Base-by-base conservation (phyloP, 2,888 invertebrate genomes). In the Amphipoea lucens region DNA sequence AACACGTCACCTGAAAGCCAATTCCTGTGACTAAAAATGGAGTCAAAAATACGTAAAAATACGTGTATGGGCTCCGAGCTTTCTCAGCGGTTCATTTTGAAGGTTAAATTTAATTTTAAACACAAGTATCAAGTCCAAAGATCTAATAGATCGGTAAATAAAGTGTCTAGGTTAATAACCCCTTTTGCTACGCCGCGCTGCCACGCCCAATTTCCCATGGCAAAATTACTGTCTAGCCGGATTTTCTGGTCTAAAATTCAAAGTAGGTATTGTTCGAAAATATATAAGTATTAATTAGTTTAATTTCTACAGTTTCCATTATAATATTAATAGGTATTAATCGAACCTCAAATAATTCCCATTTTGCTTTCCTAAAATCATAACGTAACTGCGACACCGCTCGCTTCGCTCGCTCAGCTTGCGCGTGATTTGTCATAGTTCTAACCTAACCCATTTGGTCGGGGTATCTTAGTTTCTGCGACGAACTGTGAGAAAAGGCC, bases 131-230 rank as follows among this genome's bases (percentile, higher is more conserved):
- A 1, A 70, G 6, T 23, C 2, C 12, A 45, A 72, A 57, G n/a
- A 20, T 65, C n/a, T 45, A 36, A 36, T 6, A 45, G 65, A 36
- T 3, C 54, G 9, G 7, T 54, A 76, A 74, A 14, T 76, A 76
- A 54, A 65, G 12, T 65, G 65, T 65, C 65, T 77, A 14, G 76
- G 54, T 57, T n/a, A 57, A 66, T 54, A 6, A 45, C 9, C 12
- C 1, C 2, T 36, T 65, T 54, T 54, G 29, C 20, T 62, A 74
- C 9, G 63, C 11, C 42, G 23, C 17, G 4, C 23, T 69, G 6
- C 17, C 12, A 29, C 2, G 51, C 17, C 5, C 1, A 45, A 77
- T 48, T 57, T 48, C 0, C n/a, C 14, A 17, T 40, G 23, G 20
- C 45, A 4, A 45, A n/a, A 12, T 29, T 2, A 54, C 12, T 45